These are phyloP conservation scores for Rhabdomys pumilio DNA, from an alignment of 2,797 vertebrate genomes.

Conservation along the genomic window DNA sequence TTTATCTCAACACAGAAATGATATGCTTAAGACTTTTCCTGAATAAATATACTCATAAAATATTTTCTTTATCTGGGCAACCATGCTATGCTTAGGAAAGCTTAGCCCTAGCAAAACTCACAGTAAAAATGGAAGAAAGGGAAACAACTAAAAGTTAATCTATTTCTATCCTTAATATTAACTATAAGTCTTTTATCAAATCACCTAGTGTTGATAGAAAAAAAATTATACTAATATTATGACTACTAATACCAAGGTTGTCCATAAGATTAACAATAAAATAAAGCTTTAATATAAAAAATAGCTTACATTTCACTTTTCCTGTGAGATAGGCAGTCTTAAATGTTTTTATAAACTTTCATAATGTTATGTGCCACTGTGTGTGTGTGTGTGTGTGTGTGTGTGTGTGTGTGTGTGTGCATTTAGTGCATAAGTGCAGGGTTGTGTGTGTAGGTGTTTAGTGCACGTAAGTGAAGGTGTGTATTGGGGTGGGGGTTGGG, in stretches of 20 bases:
- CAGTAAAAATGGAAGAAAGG: not conserved
- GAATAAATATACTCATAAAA: conserved; percentile 29
- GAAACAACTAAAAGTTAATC: conserved; percentile 15
- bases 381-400: not conserved
- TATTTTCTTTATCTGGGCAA: conserved; percentile 44
- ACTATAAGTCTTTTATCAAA: not conserved
- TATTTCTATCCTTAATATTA: conserved; percentile 14
- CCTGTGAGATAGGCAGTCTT: not conserved
- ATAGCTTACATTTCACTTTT: conserved; percentile 3
- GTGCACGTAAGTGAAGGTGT: not conserved
- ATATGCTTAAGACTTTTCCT: conserved; percentile 51
- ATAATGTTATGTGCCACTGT: not conserved
- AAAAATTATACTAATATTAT: not conserved
- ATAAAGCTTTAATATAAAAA: not conserved
- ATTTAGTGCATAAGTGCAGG: not conserved
- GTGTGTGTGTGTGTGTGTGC: not conserved
- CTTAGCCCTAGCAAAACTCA: not conserved
- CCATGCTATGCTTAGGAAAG: conserved; percentile 34
- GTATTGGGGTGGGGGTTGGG: rapidly evolving
- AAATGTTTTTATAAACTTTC: not conserved
- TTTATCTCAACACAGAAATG: conserved; percentile 62
- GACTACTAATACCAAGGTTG: not conserved
- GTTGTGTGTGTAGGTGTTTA: not conserved
- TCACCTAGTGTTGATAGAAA: not conserved
- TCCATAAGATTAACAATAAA: not conserved